Percentiles rank a stretch among this genome's conserved stretches.
phyloP scores from a whole-genome alignment of 92 coral and sea anemone species.

The Diadumene lineata region DNA sequence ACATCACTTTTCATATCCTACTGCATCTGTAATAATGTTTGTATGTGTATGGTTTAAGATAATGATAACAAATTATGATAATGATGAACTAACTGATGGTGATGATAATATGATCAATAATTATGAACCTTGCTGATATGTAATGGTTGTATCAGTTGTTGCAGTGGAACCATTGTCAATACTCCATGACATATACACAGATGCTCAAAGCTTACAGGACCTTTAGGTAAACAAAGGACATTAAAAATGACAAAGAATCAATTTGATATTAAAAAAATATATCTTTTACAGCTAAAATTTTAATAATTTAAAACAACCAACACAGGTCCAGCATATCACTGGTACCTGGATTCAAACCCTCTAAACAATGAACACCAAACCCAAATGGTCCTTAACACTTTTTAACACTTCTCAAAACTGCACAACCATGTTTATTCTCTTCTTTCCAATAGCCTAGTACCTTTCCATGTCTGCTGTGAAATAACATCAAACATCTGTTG shows the following conservation, averaged over 20 bases:
- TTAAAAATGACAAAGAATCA: not conserved
- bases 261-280: too few species aligned
- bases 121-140: slow-evolving; percentile 39
- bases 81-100: not conserved
- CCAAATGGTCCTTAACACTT: not conserved
- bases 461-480: not conserved
- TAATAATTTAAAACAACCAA: too few species aligned
- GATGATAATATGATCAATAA: not conserved
- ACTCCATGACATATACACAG: slow-evolving; percentile 90
- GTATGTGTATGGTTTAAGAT: not conserved
- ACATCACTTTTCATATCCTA: not conserved
- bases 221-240: slow-evolving; percentile 25
- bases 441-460: too few species aligned
- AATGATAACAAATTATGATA: not conserved
- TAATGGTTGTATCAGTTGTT: slow-evolving; percentile 47
- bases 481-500: not conserved
- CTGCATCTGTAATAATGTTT: not conserved
- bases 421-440: too few species aligned
- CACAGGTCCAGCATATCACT: too few species aligned
- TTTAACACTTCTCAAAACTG: too few species aligned
- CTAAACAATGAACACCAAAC: too few species aligned
- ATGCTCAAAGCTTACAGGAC: slow-evolving; percentile 60
- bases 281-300: too few species aligned
- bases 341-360: too few species aligned
- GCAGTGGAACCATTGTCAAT: slow-evolving; percentile 72